Percentiles rank a stretch among this genome's conserved stretches.
These are phyloP conservation scores for Cyrtorhinus lividipennis DNA, from an alignment of 1,140 invertebrate species.

Conservation along the genomic window DNA sequence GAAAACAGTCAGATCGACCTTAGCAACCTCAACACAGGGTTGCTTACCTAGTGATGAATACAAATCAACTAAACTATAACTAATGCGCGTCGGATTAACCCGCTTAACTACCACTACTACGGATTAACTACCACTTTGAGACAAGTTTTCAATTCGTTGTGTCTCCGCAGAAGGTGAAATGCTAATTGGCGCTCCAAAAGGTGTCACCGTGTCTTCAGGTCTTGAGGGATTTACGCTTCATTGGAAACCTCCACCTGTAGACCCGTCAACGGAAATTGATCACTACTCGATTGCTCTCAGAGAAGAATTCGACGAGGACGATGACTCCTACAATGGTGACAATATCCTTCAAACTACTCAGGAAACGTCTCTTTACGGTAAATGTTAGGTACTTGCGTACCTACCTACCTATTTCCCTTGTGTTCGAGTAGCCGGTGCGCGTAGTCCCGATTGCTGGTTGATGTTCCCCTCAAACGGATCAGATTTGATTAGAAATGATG, in stretches of 20 bases:
- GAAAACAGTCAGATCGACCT: too few relatives aligned
- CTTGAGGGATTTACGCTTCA: background rate
- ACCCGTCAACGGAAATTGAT: background rate
- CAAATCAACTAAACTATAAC: too few relatives aligned
- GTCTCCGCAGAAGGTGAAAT: background rate
- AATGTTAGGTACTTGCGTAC: too few relatives aligned
- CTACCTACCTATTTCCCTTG: too few relatives aligned
- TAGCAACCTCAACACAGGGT: too few relatives aligned
- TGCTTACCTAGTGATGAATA: too few relatives aligned
- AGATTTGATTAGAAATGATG: too few relatives aligned
- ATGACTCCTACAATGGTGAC: background rate
- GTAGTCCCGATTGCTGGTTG: too few relatives aligned
- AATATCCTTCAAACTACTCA: background rate
- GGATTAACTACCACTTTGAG: background rate
- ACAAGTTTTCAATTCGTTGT: background rate
- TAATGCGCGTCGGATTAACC: too few relatives aligned
- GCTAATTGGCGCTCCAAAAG: background rate
- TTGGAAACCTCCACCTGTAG: conserved; percentile 3
- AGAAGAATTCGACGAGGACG: background rate
- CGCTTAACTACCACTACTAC: too few relatives aligned
- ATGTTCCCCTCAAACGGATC: too few relatives aligned
- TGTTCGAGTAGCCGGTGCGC: too few relatives aligned
- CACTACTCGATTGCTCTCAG: conserved; percentile 2
- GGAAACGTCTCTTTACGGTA: conserved; percentile 7
- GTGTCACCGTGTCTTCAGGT: background rate